Evolutionary conservation across 2,888 invertebrate species (phyloP), one percentile per base, ranked within the genome.

Genomic region (Drosophila tanythrix): DNA sequence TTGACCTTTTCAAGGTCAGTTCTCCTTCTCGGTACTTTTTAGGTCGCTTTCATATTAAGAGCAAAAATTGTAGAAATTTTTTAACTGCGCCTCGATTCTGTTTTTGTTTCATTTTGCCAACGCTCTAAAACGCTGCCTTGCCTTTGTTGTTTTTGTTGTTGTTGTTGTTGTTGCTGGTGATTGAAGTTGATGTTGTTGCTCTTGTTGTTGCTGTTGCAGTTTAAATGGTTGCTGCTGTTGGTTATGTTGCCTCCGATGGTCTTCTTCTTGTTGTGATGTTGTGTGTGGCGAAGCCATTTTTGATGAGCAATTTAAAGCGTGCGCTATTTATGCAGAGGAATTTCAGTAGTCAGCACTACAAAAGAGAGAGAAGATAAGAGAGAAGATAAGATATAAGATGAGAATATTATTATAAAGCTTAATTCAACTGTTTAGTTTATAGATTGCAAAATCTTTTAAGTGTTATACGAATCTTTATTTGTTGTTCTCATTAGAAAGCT

Each of bases 41-140:
- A 76, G 13, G 58, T 80, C 56, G 56, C 57, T 66, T 70, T 82
- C 79, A 80, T 74, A 70, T 63, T 60, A 74, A 43, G 35, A 57
- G 55, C 40, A 57, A 69, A 56, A 59, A 55, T 61, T 64, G 21
- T 46, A 60, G 43, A 74, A 69, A 71, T 67, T 64, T 72, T 72
- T 72, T 48, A 57, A 68, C 53, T 69, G 50, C 69, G 58, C 35
- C 55, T 62, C 67, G 78, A 81, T 73, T 75, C 62, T 55, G 70
- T 73, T 81, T 83, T 58, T 74, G 77, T 74, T 81, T 87, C 88
- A 87, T 83, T 73, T 89, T 74, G 46, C 13, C 48, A 89, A 60
- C 68, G 68, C 70, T 71, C 78, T 61, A 46, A 59, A 75, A 66
- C 67, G 88, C 64, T 81, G 72, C 48, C 65, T 67, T 40, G 61